Evolutionary conservation across 2,888 invertebrate species (phyloP).

Genomic region (Glaucopsyche alexis): DNA sequence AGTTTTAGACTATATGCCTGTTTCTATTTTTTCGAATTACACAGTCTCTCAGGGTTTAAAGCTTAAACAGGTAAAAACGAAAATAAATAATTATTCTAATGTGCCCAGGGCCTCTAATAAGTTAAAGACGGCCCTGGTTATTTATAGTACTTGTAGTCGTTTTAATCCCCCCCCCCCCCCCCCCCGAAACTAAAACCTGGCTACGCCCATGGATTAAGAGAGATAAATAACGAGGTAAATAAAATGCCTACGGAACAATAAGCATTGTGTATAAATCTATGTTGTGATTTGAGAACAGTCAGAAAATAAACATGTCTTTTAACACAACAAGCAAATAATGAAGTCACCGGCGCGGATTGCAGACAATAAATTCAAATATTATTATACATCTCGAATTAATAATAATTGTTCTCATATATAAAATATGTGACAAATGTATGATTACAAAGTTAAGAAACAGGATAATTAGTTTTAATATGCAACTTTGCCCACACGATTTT

Average conservation of each 20-base stretch:
- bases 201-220: too few relatives aligned
- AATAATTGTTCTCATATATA: background rate
- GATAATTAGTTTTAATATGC: background rate
- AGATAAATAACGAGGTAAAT: background rate
- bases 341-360: conserved; percentile 11
- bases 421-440: background rate
- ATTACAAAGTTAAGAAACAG: background rate
- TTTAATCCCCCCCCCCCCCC: too few relatives aligned
- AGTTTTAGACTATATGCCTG: too few relatives aligned
- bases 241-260: background rate
- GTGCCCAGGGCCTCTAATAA: too few relatives aligned
- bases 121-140: too few relatives aligned
- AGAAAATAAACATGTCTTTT: conserved; percentile 9
- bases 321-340: background rate
- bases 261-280: background rate
- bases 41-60: too few relatives aligned
- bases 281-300: background rate
- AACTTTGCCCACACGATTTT: background rate
- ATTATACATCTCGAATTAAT: background rate
- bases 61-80: too few relatives aligned
- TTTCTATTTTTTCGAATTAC: too few relatives aligned
- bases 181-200: too few relatives aligned
- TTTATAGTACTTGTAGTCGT: too few relatives aligned
- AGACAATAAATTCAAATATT: background rate
- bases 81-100: too few relatives aligned